Base-by-base conservation (phyloP, 2,888 invertebrate genomes). In the Dermolepida albohirtum region DNA sequence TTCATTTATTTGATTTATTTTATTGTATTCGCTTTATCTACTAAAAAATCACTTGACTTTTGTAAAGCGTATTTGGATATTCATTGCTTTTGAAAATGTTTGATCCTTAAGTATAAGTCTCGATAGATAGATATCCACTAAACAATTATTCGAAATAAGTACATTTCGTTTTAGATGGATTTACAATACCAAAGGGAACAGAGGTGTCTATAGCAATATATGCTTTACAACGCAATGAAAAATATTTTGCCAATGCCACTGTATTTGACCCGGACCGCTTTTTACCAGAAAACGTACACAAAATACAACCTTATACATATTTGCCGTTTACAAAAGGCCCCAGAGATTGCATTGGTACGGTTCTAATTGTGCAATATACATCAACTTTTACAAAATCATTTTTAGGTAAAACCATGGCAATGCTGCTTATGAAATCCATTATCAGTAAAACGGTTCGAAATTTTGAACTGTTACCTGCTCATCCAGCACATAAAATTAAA, bases 231-330 rank as follows among this genome's bases (percentile, higher is more conserved):
- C 66, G 51, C 11, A 29, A 41, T 47, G 68, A 66, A 34, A 22
- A 70, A 52, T 67, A 54, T 47, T 67, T 50, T 86, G 84, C 74
- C 79, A 84, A 68, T 85, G 85, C 0, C 83, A 22, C 57, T 10
- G 39, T 43, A 29, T 68, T 68, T 34, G 57, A 64, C 51, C 68
- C 68, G 6, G 68, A 85, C 65, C 73, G 85, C 66, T 86, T 86
- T 74, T 73, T 81, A 14, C 79, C 80, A 2, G 83, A 85, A 43
- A 81, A 81, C 66, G 66, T 67, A 5, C 59, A 62, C n/a, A 76
- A 76, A 22, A 79, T 86, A 69, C 84, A 86, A 72, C 82, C 81
- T 12, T 84, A 78, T 66, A 76, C 82, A 5, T 83, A 79, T 68
- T 74, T 84, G 8, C 84, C 84, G 5, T 84, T 84, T 71, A 83